These are phyloP conservation scores for Chloroclystis v-ata DNA, from an alignment of 2,888 invertebrate genomes.

Conservation along the genomic window DNA sequence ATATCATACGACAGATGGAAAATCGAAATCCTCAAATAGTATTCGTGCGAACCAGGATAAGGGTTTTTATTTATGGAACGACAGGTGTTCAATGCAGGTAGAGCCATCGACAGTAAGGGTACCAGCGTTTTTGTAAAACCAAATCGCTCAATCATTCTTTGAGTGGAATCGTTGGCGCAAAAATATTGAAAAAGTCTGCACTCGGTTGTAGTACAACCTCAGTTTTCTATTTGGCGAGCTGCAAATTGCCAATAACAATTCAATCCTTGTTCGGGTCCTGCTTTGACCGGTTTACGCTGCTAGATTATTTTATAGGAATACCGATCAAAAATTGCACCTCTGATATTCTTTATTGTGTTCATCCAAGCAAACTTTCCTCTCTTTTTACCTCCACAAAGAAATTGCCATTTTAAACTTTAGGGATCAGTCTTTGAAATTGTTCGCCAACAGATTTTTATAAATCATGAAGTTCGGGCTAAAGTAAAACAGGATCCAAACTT, in stretches of 20 bases:
- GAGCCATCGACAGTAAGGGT: conserved; percentile 40
- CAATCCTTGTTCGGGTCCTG: conserved; percentile 24
- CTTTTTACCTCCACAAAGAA: conserved; percentile 9
- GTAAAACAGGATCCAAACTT: conserved; percentile 42
- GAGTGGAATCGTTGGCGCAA: conserved; percentile 24
- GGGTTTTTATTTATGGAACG: conserved; percentile 41
- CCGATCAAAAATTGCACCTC: conserved; percentile 3
- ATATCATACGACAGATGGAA: conserved; percentile 21
- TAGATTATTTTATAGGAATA: conserved; percentile 15
- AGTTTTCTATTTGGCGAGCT: conserved; percentile 23
- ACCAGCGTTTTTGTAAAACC: conserved; percentile 45
- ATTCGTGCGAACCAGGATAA: conserved; percentile 26
- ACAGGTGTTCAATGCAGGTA: conserved; percentile 74
- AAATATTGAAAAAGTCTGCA: conserved; percentile 20
- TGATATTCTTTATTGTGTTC: conserved; percentile 1
- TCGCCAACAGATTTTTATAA: conserved; percentile 54
- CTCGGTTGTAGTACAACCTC: conserved; percentile 15
- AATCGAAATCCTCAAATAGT: conserved; percentile 20
- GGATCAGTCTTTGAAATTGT: conserved; percentile 41
- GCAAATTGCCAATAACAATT: conserved; percentile 30
- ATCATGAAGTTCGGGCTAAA: conserved; percentile 46
- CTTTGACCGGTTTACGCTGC: conserved; percentile 18
- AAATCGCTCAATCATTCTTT: conserved; percentile 37
- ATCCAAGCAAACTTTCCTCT: conserved; percentile 13
- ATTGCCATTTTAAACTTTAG: conserved; percentile 26